These are phyloP conservation scores for Piaya cayana DNA, from an alignment of 2,113 vertebrate genomes.

Conservation along the genomic window DNA sequence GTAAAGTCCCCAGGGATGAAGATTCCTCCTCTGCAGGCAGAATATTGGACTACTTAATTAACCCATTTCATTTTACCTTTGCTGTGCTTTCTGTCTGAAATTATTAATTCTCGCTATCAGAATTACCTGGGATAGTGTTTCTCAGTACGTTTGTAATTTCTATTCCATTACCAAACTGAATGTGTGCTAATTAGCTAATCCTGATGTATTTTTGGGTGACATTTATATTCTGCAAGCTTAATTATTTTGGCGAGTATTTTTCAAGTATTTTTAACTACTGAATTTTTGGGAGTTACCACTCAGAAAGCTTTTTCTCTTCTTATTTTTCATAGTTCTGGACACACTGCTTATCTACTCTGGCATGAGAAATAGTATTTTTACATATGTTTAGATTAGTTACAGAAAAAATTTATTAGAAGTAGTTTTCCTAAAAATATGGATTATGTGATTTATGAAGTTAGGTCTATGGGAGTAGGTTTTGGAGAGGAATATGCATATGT, in stretches of 20 bases:
- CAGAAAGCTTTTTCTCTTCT: background rate
- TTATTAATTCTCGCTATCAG: background rate
- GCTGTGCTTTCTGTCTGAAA: slow-evolving; percentile 4
- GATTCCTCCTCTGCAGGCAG: background rate
- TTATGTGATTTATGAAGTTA: background rate
- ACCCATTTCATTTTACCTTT: background rate
- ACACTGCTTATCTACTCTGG: background rate
- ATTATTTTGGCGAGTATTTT: background rate
- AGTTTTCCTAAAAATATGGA: background rate
- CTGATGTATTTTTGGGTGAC: background rate
- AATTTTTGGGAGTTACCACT: background rate
- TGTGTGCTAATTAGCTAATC: background rate
- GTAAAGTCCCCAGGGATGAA: background rate
- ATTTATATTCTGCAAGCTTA: background rate
- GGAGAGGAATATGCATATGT: background rate
- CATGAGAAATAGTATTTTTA: background rate
- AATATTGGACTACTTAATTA: background rate
- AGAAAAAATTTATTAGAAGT: background rate
- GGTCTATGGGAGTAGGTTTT: background rate
- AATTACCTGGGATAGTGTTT: background rate
- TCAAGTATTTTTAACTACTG: background rate
- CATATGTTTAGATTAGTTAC: background rate
- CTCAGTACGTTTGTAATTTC: slow-evolving; percentile 3
- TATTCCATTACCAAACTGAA: background rate
- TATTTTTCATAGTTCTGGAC: background rate